Conservation (phyloP, 1,140 invertebrate genomes). For the Manduca sexta region DNA sequence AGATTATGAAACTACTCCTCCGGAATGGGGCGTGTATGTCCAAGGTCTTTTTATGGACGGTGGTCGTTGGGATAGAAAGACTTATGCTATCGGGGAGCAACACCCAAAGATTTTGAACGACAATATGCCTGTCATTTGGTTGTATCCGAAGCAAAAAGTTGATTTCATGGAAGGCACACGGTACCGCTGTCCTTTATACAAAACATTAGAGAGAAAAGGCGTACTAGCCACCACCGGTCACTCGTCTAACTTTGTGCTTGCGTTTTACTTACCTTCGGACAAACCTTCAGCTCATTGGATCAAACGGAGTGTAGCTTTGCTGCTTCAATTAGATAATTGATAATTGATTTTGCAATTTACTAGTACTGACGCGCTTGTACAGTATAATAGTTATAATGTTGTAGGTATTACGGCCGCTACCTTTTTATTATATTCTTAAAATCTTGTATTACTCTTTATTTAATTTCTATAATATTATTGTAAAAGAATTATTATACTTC, state of each 20-base stretch:
- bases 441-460: no score
- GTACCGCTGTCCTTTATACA: constrained; percentile 90
- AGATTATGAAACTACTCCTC: constrained; percentile 66
- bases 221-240: constrained; percentile 91
- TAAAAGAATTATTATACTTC: not conserved
- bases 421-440: not conserved
- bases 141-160: constrained; percentile 75
- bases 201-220: constrained; percentile 88
- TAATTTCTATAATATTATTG: no score
- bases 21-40: constrained; percentile 86
- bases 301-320: constrained; percentile 87
- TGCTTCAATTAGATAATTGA: constrained; percentile 87
- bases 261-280: constrained; percentile 82
- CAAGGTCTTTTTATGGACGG: constrained; percentile 90
- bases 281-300: constrained; percentile 87
- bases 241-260: constrained; percentile 92
- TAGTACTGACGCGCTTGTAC: not conserved
- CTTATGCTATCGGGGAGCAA: constrained; percentile 81
- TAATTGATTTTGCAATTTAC: not conserved
- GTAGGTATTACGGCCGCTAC: not conserved
- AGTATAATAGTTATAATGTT: no score
- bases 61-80: constrained; percentile 84
- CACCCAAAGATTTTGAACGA: constrained; percentile 88
- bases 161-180: constrained; percentile 74
- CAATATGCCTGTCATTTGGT: constrained; percentile 83